Base-by-base conservation (phyloP, 1,140 invertebrate species). In the Drosophila nigromelanica region DNA sequence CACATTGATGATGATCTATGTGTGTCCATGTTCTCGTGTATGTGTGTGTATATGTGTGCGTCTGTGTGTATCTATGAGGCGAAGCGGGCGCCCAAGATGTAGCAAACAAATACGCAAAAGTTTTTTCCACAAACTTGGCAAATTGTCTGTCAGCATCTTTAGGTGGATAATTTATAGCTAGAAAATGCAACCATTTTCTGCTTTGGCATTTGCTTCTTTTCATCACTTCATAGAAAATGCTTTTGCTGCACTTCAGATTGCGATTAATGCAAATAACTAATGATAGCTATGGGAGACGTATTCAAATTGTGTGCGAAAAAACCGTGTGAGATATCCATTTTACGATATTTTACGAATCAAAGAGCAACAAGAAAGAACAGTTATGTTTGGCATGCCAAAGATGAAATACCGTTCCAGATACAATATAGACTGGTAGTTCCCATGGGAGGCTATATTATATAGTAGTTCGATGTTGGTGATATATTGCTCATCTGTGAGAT, bases 101-200 rank as follows among this genome's bases (percentile, higher is more conserved):
- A 43, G 58, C 78, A 87, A 87, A 81, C 74, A 78, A 80, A 64
- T 60, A 52, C 58, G 66, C 66, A 77, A 63, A 67, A 76, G 40
- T 86, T 80, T 81, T 80, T 75, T 35, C 33, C 48, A 52, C 63
- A 64, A 68, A 81, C 69, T 86, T 78, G 66, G 62, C 68, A 85
- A 74, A 78, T 78, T 78, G 67, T 72, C 66, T 86, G 81, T 85
- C 82, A 77, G 82, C 81, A 87, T 85, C 76, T 86, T 58, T 85
- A 68, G 82, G 54, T 67, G 35, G 40, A 73, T 68, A 68, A 67
- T 73, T 54, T 73, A 67, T 58, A 60, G 18, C 24, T 56, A 42
- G 40, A 60, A 39, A 50, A 73, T 73, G 55, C 24, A 54, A 47
- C 48, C 43, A 54, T 59, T 59, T 51, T 51, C 40, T 21, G 42